Evolutionary conservation across 2,888 invertebrate genomes (phyloP), one percentile per base, ranked within the genome.

Genomic region (Trachelus tabidus): DNA sequence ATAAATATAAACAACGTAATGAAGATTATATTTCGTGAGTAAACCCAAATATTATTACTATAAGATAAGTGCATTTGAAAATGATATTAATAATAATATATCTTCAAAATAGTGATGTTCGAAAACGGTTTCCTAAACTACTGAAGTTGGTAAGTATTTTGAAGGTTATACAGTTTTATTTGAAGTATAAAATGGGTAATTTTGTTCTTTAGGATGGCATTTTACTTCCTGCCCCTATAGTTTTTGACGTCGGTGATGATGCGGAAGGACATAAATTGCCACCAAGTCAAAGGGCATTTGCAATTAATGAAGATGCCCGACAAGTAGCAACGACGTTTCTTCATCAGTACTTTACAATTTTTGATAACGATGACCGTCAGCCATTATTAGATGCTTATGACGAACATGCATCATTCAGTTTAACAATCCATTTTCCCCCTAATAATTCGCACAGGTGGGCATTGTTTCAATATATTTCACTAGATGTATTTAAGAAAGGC

Each of bases 91-190:
- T 34, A 77, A 12, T 76, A 33, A 73, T 73, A 68, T 71, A n/a
- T 77, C 79, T 79, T 71, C 34, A 71, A 33, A 75, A 93, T 96
- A 97, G 97, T 92, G 97, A 96, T 92, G 94, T 97, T 88, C 94
- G 97, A 92, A 96, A 96, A 92, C 94, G 95, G 92, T 97, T 97
- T 87, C 97, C 97, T 77, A 97, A 97, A 92, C 93, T 97, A 85
- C 85, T 94, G 69, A 95, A 95, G 92, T 92, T 98, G 96, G 97
- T 97, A 92, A 95, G 96, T 94, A n/a, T 6, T 82, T 34, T 73
- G 68, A 75, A 56, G 30, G 23, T 73, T 30, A 37, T 33, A 2
- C n/a, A 3, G n/a, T 74, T 35, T 68, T 68, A 34, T 37, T 71
- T 75, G 12, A 34, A 71, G 15, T 77, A 34, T 33, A 35, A 69